phyloP scores from a whole-genome alignment of 1,140 invertebrate genomes.

The Chionoecetes opilio region DNA sequence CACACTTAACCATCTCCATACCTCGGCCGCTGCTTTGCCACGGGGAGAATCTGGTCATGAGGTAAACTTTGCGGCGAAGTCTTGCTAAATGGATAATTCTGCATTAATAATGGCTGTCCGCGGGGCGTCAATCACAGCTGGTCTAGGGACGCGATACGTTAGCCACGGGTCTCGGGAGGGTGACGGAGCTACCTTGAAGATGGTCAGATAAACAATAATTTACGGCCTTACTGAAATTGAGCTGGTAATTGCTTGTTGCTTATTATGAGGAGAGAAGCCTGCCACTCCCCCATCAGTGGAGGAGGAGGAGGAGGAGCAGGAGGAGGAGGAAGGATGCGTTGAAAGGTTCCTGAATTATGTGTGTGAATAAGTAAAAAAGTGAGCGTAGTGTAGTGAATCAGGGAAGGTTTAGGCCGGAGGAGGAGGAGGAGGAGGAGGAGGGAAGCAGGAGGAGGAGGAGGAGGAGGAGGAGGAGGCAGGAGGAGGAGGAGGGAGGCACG shows the following conservation, averaged over 20 bases:
- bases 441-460: not conserved
- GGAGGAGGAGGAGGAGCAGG: not conserved
- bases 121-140: not conserved
- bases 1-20: no score
- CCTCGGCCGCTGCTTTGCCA: no score
- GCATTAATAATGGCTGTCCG: no score
- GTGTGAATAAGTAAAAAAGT: not conserved
- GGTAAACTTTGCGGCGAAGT: not conserved
- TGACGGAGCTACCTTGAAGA: constrained; percentile 35
- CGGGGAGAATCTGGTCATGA: not conserved
- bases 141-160: constrained; percentile 9
- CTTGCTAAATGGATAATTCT: not conserved
- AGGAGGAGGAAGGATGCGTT: not conserved
- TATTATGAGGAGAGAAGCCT: constrained; percentile 68
- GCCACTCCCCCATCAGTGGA: not conserved
- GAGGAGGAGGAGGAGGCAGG: not conserved
- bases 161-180: not conserved
- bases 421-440: not conserved
- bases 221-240: constrained; percentile 70
- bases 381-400: not conserved
- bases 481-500: not conserved
- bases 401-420: not conserved
- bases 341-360: not conserved
- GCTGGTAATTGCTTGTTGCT: constrained; percentile 76
- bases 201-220: constrained; percentile 63